Evolutionary conservation across 2,113 vertebrate genomes (phyloP).

Genomic region (Tragelaphus scriptus): DNA sequence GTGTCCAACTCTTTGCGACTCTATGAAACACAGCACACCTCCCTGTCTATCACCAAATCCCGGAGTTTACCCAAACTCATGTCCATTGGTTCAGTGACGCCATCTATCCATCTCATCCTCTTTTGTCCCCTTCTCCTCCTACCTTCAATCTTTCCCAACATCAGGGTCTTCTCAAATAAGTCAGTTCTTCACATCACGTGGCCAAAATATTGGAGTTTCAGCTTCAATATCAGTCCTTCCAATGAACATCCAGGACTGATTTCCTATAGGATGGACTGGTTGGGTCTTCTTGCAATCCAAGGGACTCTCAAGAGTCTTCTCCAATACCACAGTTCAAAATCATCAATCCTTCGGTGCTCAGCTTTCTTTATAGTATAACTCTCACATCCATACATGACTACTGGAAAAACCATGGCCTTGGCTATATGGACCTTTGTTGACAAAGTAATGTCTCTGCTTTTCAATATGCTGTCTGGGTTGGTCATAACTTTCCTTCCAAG

Average conservation of each 20-base stretch:
- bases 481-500: neutral
- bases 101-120: neutral
- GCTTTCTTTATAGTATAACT: neutral
- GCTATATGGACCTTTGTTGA: neutral
- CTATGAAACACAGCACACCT: rapidly evolving
- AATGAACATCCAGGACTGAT: neutral
- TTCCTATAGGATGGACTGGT: neutral
- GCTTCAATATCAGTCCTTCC: neutral
- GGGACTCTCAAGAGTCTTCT: neutral
- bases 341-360: neutral
- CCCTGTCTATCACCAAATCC: neutral
- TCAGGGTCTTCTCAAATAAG: neutral
- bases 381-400: neutral
- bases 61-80: neutral
- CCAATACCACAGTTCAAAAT: neutral
- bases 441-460: neutral
- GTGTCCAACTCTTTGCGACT: rapidly evolving
- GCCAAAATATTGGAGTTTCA: neutral
- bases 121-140: neutral
- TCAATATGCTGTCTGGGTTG: neutral
- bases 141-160: neutral
- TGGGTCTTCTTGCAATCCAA: neutral
- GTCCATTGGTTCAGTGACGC: neutral
- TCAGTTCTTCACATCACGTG: neutral
- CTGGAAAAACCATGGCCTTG: neutral